Conservation (phyloP, 2,113 vertebrate genomes). For the Excalfactoria chinensis region DNA sequence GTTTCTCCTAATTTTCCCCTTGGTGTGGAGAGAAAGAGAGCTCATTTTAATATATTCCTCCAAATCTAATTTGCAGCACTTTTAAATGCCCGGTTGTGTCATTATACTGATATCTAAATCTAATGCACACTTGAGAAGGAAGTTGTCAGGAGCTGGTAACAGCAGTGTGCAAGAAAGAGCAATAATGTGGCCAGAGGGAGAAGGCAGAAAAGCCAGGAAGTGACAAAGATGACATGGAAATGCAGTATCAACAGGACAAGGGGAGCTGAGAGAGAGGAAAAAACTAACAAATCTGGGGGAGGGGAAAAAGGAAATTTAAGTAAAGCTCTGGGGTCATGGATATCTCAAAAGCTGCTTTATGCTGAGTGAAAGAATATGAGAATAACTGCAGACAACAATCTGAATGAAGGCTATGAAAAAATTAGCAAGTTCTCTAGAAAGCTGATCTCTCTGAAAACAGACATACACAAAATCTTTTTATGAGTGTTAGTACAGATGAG, state of each 20-base stretch:
- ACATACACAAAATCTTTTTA: neutral
- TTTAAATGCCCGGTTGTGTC: slow-evolving; percentile 10
- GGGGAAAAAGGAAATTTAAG: neutral
- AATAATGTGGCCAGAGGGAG: neutral
- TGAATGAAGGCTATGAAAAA: neutral
- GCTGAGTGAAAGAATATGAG: neutral
- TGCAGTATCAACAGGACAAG: neutral
- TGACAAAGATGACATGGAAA: neutral
- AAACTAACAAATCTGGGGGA: neutral
- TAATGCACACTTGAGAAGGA: neutral
- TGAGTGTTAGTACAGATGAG: neutral
- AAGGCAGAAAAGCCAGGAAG: neutral
- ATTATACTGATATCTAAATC: slow-evolving; percentile 8
- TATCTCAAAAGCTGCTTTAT: neutral
- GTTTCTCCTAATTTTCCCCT: slow-evolving; percentile 21
- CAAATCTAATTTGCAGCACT: slow-evolving; percentile 42
- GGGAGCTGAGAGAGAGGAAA: neutral
- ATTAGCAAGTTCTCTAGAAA: neutral
- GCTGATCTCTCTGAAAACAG: neutral
- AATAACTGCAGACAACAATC: neutral
- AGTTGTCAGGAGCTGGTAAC: neutral
- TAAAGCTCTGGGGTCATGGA: neutral
- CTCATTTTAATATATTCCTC: slow-evolving; percentile 3
- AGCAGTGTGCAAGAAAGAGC: neutral
- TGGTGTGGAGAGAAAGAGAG: neutral